Base-by-base conservation (phyloP, 2,113 vertebrate species). In the Melanocharis versteri region DNA sequence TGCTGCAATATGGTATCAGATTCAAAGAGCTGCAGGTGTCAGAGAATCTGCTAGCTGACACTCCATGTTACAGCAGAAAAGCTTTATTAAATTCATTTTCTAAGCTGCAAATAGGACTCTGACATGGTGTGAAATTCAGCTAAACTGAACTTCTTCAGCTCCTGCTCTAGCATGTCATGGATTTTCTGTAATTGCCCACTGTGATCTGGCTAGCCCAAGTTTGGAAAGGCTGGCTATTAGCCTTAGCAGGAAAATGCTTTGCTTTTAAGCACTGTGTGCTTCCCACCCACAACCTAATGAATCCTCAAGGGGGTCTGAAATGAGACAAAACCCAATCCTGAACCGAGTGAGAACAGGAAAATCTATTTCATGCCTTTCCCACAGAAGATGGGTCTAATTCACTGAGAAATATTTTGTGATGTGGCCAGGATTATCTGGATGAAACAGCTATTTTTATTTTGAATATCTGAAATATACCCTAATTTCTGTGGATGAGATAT, bases 1-100 rank as follows among this genome's bases (percentile, higher is more conserved):
- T 95, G 91, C 92, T 92, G 95, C 95, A 97, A 96, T 85, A 91
- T 96, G 85, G 90, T 93, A 94, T 87, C 89, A 92, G 95, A 93
- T 89, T 94, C 96, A 96, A 96, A 85, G 78, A 97, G 95, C 95
- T 97, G 97, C 96, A 97, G 96, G 96, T 96, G 93, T 97, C 95
- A 94, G 97, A 96, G 96, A 95, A 96, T 93, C 82, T 90, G 90
- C 95, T 96, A 68, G 68, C 87, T 96, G 84, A 86, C 88, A 84
- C 71, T 90, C 90, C 60, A 84, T 78, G 64, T 94, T 72, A 73
- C 78, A 90, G 97, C 88, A 89, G 82, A 73, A 91, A 88, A 96
- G 70, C 70, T 93, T 94, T 82, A 92, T 50, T 93, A 78, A 94
- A 96, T 94, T 97, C 83, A 94, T 85, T 93, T 89, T 89, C 69